Evolutionary conservation across 1,140 invertebrate genomes (phyloP).

Genomic region (Druon quercuslanigerum): DNA sequence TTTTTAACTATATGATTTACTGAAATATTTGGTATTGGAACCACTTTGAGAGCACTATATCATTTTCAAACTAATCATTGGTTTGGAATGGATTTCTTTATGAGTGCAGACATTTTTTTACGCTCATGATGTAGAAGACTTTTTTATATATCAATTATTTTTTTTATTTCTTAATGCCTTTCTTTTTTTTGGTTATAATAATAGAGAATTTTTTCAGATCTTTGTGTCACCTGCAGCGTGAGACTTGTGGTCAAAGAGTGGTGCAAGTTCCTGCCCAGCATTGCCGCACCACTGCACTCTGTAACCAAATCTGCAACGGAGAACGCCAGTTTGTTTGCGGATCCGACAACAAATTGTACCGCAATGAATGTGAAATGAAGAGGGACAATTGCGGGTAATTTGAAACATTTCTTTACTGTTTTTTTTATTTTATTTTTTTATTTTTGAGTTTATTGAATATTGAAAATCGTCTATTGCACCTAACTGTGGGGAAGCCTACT

Average conservation of each 20-base stretch:
- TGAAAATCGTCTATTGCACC: too few relatives aligned
- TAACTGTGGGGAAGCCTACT: too few relatives aligned
- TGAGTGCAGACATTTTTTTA: too few relatives aligned
- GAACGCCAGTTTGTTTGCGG: conserved; percentile 91
- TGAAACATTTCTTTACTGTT: conserved; percentile 11
- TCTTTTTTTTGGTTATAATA: neutral
- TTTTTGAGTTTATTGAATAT: neutral
- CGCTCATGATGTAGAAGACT: neutral
- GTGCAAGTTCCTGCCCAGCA: conserved; percentile 86
- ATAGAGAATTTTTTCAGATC: conserved; percentile 76
- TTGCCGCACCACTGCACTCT: conserved; percentile 88
- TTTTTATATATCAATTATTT: neutral
- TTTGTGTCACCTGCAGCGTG: conserved; percentile 88
- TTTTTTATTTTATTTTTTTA: neutral
- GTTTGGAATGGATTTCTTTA: too few relatives aligned
- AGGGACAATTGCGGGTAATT: conserved; percentile 90
- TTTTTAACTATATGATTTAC: too few relatives aligned
- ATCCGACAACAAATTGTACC: conserved; percentile 93
- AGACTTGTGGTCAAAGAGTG: conserved; percentile 90
- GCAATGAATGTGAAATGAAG: conserved; percentile 95
- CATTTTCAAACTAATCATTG: too few relatives aligned
- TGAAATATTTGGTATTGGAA: too few relatives aligned
- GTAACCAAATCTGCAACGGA: conserved; percentile 84
- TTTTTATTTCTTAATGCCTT: neutral
- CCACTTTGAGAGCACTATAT: too few relatives aligned